Evolutionary conservation across 1,140 invertebrate species (phyloP).

Genomic region (Macrotrachela quadricornifera): DNA sequence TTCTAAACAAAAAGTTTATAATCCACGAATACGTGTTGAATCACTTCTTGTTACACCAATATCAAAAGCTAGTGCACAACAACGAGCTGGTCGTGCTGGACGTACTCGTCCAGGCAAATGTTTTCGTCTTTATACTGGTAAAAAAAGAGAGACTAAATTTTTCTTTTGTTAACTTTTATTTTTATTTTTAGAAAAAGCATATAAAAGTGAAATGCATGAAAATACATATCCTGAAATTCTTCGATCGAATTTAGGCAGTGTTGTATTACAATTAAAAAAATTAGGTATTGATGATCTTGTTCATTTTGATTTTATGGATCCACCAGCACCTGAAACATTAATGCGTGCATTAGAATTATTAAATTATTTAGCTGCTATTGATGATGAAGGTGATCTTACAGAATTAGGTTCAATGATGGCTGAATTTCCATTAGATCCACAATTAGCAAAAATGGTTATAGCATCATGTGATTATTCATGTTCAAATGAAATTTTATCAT

Average conservation of each 20-base stretch:
- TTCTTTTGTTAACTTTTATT: too few species aligned
- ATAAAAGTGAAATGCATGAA: slow-evolving; percentile 96
- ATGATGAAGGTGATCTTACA: slow-evolving; percentile 52
- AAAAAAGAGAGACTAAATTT: too few species aligned
- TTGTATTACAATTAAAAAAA: slow-evolving; percentile 93
- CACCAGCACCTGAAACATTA: slow-evolving; percentile 97
- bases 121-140: slow-evolving; percentile 72
- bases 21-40: slow-evolving; percentile 86
- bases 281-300: slow-evolving; percentile 96
- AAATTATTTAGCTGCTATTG: slow-evolving; percentile 84
- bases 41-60: slow-evolving; percentile 90
- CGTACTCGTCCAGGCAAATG: slow-evolving; percentile 90
- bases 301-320: slow-evolving; percentile 99
- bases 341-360: slow-evolving; percentile 92
- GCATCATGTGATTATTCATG: slow-evolving; percentile 84
- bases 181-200: slow-evolving; percentile 56
- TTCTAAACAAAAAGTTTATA: slow-evolving; percentile 96
- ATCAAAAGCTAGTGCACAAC: slow-evolving; percentile 96
- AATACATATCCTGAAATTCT: slow-evolving; percentile 98
- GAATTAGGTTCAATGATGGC: slow-evolving; percentile 68
- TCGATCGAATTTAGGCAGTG: slow-evolving; percentile 78
- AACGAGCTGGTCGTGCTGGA: slow-evolving; percentile 84
- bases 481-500: slow-evolving; percentile 95
- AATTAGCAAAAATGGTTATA: slow-evolving; percentile 95
- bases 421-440: slow-evolving; percentile 94